Percentiles rank a stretch among this genome's conserved stretches.
Evolutionary conservation across 2,113 vertebrate species (phyloP).

Genomic region (Ellobius talpinus): DNA sequence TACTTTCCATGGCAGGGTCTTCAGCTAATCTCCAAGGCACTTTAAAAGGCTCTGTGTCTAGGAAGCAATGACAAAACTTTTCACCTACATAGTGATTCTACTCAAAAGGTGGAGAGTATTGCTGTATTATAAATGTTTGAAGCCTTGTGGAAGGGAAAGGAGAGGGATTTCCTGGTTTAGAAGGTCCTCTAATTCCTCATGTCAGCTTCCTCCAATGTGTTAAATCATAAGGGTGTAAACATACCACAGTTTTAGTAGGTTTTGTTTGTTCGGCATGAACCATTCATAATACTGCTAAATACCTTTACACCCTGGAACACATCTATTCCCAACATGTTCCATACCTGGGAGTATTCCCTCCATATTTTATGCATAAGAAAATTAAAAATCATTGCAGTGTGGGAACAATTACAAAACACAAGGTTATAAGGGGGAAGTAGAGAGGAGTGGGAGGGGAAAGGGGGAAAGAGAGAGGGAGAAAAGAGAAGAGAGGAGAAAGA

Average conservation of each 20-base stretch:
- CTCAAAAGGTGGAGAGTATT: background rate
- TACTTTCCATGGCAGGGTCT: constrained; percentile 12
- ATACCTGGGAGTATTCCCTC: background rate
- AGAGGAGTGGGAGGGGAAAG: background rate
- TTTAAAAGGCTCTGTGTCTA: constrained; percentile 12
- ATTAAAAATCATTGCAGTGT: background rate
- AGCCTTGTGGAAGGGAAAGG: background rate
- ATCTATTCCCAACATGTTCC: background rate
- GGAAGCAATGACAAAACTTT: constrained; percentile 41
- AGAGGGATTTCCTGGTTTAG: background rate
- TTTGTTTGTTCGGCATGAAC: background rate
- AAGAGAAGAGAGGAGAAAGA: too few species aligned
- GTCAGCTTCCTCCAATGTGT: background rate
- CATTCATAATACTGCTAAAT: background rate
- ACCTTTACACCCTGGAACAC: background rate
- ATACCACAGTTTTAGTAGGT: background rate
- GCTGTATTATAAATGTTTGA: background rate
- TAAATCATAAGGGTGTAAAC: background rate
- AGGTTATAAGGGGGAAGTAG: background rate
- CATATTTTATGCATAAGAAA: constrained; percentile 8
- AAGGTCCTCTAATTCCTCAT: background rate
- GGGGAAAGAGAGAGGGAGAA: background rate
- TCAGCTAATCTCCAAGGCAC: constrained; percentile 29
- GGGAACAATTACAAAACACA: background rate
- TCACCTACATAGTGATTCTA: constrained; percentile 42